Evolutionary conservation across 2,888 invertebrate genomes (phyloP).

Genomic region (Pinctada fucata): DNA sequence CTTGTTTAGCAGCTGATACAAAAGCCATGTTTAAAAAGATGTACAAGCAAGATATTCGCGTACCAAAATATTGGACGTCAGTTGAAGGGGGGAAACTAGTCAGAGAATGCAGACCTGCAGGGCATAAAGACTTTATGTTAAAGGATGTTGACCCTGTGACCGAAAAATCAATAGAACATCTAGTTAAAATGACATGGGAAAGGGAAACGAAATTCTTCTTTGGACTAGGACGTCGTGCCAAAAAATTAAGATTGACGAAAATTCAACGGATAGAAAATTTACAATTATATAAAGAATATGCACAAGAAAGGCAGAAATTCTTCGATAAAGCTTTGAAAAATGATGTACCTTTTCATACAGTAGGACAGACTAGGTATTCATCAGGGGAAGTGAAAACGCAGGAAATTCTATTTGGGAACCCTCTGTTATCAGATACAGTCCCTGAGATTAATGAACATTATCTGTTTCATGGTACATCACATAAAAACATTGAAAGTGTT

Average conservation of each 20-base stretch:
- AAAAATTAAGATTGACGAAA: slow-evolving; percentile 50
- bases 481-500: slow-evolving; percentile 41
- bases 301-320: slow-evolving; percentile 46
- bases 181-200: slow-evolving; percentile 56
- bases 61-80: slow-evolving; percentile 10
- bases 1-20: too few species aligned
- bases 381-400: slow-evolving; percentile 33
- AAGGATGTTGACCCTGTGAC: slow-evolving; percentile 44
- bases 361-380: slow-evolving; percentile 24
- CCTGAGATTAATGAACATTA: slow-evolving; percentile 56
- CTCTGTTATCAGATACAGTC: slow-evolving; percentile 27
- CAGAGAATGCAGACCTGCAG: slow-evolving; percentile 10
- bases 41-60: slow-evolving; percentile 14
- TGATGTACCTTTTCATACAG: slow-evolving; percentile 26
- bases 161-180: slow-evolving; percentile 41
- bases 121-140: slow-evolving; percentile 9
- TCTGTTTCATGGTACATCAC: slow-evolving; percentile 54
- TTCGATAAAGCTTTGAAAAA: slow-evolving; percentile 47
- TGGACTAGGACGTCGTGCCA: slow-evolving; percentile 60
- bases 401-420: background rate
- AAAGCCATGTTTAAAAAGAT: background rate
- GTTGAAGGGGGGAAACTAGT: slow-evolving; percentile 10
- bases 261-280: slow-evolving; percentile 63
- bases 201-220: slow-evolving; percentile 24
- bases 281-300: slow-evolving; percentile 54